Evolutionary conservation across 1,140 invertebrate genomes (phyloP).

Genomic region (Melitaea cinxia): DNA sequence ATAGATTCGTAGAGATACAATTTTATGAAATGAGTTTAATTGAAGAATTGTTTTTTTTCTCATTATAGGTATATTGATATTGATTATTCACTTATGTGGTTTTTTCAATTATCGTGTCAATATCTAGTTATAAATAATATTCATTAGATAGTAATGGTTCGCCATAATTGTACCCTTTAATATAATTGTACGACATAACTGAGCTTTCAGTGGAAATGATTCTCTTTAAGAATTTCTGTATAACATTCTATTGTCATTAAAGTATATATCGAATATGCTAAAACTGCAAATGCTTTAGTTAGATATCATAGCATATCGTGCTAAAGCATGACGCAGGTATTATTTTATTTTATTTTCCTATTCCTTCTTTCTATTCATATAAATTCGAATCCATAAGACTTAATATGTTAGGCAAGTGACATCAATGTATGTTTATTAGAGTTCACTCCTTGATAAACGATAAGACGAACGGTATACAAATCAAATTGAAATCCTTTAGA

Average conservation of each 20-base stretch:
- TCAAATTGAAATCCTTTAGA: no score
- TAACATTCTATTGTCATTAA: conserved; percentile 74
- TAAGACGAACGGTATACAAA: no score
- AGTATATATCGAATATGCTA: conserved; percentile 60
- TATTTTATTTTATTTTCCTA: conserved; percentile 24
- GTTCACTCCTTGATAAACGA: no score
- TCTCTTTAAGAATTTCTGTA: conserved; percentile 67
- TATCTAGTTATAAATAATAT: conserved; percentile 66
- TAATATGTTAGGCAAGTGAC: no score
- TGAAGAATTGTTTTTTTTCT: conserved; percentile 46
- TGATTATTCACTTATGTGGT: conserved; percentile 53
- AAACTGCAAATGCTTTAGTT: conserved; percentile 19
- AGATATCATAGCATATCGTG: conserved; percentile 7
- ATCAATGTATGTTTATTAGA: no score
- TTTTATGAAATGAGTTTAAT: conserved; percentile 50
- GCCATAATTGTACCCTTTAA: conserved; percentile 61
- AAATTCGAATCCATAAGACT: background rate
- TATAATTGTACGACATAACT: conserved; percentile 54
- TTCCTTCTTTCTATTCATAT: background rate
- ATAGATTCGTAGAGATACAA: conserved; percentile 50
- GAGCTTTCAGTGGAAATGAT: conserved; percentile 68
- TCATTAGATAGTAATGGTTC: conserved; percentile 66
- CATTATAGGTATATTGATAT: conserved; percentile 51
- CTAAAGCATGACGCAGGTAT: conserved; percentile 9
- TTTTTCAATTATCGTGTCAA: conserved; percentile 76